Evolutionary conservation across 2,797 vertebrate genomes (phyloP).

Genomic region (Tragelaphus oryx): DNA sequence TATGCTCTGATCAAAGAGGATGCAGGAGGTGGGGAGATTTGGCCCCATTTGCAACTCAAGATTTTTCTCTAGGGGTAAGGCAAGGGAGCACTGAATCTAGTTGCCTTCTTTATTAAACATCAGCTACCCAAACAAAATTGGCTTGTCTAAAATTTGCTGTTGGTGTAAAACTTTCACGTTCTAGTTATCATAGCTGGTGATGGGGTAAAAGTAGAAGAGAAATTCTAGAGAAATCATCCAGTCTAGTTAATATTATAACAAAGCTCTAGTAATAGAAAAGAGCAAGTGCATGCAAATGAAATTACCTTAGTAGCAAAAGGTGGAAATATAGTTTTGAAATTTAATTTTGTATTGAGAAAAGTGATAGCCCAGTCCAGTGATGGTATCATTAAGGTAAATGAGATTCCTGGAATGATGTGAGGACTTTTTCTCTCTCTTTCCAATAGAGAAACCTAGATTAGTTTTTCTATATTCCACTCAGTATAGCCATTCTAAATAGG

Average conservation of each 20-base stretch:
- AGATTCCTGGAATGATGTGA: neutral
- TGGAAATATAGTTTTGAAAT: slow-evolving; percentile 30
- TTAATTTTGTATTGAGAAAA: slow-evolving; percentile 44
- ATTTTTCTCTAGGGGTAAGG: neutral
- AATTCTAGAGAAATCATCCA: neutral
- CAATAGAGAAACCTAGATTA: neutral
- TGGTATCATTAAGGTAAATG: slow-evolving; percentile 42
- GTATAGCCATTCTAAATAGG: neutral
- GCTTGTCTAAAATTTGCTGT: neutral
- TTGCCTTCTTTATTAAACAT: neutral
- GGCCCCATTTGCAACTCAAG: neutral
- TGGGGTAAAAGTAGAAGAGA: neutral
- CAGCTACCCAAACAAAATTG: neutral
- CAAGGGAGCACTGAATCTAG: neutral
- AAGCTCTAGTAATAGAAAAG: neutral
- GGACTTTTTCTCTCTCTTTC: neutral
- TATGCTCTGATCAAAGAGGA: neutral
- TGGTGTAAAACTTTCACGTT: neutral
- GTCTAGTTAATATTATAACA: neutral
- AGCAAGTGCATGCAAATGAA: neutral
- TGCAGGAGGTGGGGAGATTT: neutral
- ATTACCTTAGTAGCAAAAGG: slow-evolving; percentile 49
- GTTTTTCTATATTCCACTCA: neutral
- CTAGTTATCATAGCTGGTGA: neutral
- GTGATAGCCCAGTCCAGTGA: neutral